Evolutionary conservation across 2,888 invertebrate species (phyloP).

Genomic region (Ophraella communa): DNA sequence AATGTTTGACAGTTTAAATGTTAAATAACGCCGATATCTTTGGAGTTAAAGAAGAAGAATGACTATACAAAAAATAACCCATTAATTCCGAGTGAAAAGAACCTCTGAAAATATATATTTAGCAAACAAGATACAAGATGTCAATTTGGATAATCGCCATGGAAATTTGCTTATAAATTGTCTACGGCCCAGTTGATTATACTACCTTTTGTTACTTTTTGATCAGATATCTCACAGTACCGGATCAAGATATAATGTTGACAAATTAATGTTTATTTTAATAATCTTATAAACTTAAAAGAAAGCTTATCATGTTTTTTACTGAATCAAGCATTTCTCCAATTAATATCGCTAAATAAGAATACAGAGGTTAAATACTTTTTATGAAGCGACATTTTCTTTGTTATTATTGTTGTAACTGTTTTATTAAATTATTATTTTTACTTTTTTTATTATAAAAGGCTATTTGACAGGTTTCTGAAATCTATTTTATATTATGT

Average conservation of each 20-base stretch:
- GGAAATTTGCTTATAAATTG: slow-evolving; percentile 36
- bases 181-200: slow-evolving; percentile 30
- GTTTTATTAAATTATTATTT: too few relatives aligned
- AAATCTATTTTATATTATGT: too few relatives aligned
- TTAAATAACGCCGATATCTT: slow-evolving; percentile 10
- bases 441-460: too few relatives aligned
- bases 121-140: slow-evolving; percentile 33
- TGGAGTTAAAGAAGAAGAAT: slow-evolving; percentile 5
- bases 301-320: too few relatives aligned
- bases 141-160: slow-evolving; percentile 36
- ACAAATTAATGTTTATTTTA: too few relatives aligned
- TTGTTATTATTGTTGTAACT: too few relatives aligned
- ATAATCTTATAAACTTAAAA: too few relatives aligned
- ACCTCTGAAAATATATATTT: slow-evolving; percentile 29
- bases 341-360: too few relatives aligned
- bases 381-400: too few relatives aligned
- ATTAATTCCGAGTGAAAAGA: slow-evolving; percentile 28
- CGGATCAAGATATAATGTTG: neutral
- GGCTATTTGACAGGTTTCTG: too few relatives aligned
- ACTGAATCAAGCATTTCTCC: too few relatives aligned
- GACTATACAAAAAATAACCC: slow-evolving; percentile 18
- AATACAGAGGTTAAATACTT: too few relatives aligned
- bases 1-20: slow-evolving; percentile 15
- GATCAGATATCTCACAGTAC: neutral
- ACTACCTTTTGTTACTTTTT: slow-evolving; percentile 27